Evolutionary conservation across 2,888 invertebrate species (phyloP), one percentile per base, ranked within the genome.

Genomic region (Lasioglossum lativentre): DNA sequence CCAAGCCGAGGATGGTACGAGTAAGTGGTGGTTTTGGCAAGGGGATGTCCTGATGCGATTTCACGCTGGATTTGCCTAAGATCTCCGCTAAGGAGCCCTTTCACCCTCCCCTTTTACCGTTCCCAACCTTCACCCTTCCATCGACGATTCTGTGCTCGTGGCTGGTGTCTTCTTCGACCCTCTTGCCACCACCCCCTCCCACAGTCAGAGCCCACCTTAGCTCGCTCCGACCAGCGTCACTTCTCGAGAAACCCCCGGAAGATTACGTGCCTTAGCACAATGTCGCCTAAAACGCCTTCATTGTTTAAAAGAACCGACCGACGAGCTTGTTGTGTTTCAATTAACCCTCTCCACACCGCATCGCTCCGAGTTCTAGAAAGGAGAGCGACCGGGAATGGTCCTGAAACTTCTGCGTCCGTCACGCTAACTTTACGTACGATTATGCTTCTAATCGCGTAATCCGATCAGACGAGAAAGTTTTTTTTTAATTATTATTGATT

Each of bases 31-130:
- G 94, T 95, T 95, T 94, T 92, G 92, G 92, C 92, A 93, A 93
- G 93, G 94, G 93, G 90, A 92, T 92, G 94, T 95, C 94, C 96
- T 96, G 96, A 96, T 96, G 96, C 96, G 96, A 96, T 96, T 96
- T 96, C 96, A 96, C 96, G 96, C 96, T 95, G 96, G 96, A 96
- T 96, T 96, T 96, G 95, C 96, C 96, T 96, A 96, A 96, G 96
- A 96, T 96, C 96, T 96, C 92, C 93, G 95, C 95, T 95, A 95
- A 95, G 95, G 94, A 95, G 95, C 93, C 94, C 94, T 94, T 93
- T 93, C 93, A 93, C 94, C 92, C 92, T 89, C 90, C 91, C 91
- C 90, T 82, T 92, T 90, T 86, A 88, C 88, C 89, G 90, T 86
- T 79, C 88, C 75, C 80, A 83, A 80, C 66, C 85, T 89, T 87